phyloP scores from a whole-genome alignment of 2,888 invertebrate genomes.

The Dasypogon diadema region DNA sequence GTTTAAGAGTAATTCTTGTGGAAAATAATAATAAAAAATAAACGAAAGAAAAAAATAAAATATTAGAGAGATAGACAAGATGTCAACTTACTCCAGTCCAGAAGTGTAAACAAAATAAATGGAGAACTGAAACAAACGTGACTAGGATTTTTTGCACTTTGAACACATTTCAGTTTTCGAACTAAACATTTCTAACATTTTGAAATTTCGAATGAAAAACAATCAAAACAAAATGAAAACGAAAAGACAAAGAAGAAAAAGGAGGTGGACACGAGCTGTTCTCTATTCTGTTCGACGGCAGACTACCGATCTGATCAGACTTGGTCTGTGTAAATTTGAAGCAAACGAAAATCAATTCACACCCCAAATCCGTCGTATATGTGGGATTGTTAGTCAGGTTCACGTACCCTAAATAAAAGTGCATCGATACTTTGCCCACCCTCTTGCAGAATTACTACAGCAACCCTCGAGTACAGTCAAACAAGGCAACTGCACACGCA shows the following conservation, averaged over 20 bases:
- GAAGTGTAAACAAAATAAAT: constrained; percentile 15
- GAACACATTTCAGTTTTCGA: constrained; percentile 23
- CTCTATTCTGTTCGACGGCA: constrained; percentile 22
- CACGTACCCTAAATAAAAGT: constrained; percentile 40
- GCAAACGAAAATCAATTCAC: constrained; percentile 44
- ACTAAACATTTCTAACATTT: too few species aligned
- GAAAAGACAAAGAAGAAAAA: constrained; percentile 25
- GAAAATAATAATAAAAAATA: background rate
- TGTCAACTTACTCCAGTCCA: constrained; percentile 7
- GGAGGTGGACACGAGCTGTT: constrained; percentile 1
- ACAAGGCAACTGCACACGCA: background rate
- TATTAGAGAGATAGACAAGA: too few species aligned
- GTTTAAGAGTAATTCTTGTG: background rate
- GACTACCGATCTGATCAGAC: constrained; percentile 6
- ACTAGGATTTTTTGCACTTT: background rate
- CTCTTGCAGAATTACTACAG: constrained; percentile 27
- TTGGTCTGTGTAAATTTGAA: constrained; percentile 28
- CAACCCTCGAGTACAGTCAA: constrained; percentile 25
- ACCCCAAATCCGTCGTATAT: constrained; percentile 21
- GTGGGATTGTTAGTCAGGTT: constrained; percentile 13
- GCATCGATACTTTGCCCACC: constrained; percentile 42
- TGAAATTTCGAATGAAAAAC: constrained; percentile 11
- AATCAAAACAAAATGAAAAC: constrained; percentile 34
- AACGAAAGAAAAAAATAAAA: constrained; percentile 11
- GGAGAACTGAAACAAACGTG: constrained; percentile 3